A percentile compares a stretch with the other conserved stretches of the same genome.
These are phyloP conservation scores for Peucedramus taeniatus DNA, from an alignment of 2,113 vertebrate species.

Conservation along the genomic window DNA sequence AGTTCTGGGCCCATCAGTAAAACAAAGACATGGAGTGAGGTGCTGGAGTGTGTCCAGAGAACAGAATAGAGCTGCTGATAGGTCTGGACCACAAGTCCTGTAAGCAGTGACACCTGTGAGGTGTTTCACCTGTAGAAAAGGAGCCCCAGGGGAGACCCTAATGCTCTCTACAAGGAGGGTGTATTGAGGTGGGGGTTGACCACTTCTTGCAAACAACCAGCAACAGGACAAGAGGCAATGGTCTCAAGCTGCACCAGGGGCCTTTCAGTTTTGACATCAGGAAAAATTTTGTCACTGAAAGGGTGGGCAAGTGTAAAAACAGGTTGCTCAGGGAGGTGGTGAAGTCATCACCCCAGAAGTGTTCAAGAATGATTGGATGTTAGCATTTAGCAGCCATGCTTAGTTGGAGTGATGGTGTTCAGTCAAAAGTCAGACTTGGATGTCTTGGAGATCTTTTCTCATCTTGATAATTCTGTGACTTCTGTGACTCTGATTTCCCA, in stretches of 20 bases:
- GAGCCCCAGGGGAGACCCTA: neutral
- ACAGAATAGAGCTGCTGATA: neutral
- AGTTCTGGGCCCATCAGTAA: neutral
- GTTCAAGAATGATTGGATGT: rapidly evolving
- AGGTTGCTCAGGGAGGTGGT: neutral
- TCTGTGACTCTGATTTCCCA: neutral
- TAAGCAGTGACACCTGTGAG: neutral
- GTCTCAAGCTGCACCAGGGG: neutral
- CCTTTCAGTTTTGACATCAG: neutral
- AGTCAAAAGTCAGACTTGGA: neutral
- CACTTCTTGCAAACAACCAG: neutral
- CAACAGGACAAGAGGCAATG: neutral
- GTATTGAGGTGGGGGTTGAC: rapidly evolving
- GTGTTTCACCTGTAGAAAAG: neutral
- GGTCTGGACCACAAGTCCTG: neutral
- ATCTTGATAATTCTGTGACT: neutral
- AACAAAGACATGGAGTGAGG: neutral
- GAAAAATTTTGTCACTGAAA: neutral
- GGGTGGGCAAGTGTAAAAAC: neutral
- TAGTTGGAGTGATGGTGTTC: neutral
- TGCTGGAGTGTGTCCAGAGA: neutral
- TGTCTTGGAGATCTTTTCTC: neutral
- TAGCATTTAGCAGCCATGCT: neutral
- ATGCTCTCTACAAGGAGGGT: neutral
- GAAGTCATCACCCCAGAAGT: neutral